Base-by-base conservation (phyloP, 2,797 vertebrate species). In the Periophthalmus magnuspinnatus region DNA sequence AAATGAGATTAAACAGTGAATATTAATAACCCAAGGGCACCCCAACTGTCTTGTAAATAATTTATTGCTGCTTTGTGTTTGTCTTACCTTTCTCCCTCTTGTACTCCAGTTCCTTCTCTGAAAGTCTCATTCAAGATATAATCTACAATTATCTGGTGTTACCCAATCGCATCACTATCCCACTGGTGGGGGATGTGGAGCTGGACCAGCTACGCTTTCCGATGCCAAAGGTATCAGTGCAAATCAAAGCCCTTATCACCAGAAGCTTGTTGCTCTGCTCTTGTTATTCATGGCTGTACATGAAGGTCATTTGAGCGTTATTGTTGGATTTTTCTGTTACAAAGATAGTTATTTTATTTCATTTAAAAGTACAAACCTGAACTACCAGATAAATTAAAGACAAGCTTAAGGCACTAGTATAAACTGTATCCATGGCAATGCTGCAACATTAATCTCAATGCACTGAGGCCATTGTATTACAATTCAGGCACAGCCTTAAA, bases 101-200 rank as follows among this genome's bases (percentile, higher is more conserved):
- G 52, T 74, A 68, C 41, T 8, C 71, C 92, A 99, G 98, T 48
- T 95, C 94, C 54, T 92, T 99, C 86, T 98, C 97, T 8, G 95
- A 98, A 79, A 96, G 94, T 61, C 94, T 99, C 80, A 98, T 99
- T 81, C 72, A 96, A 92, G 97, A 99, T 81, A 93, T 98, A 60
- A 98, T 99, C 90, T 95, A 94, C 82, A 97, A 94, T 89, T 95
- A 99, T 79, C 80, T 99, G 92, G 97, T 99, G 75, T 94, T 99
- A 81, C 98, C 98, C 69, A 99, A 99, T 48, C 93, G 97, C 45
- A 94, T 99, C 89, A 98, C 96, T 10, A 92, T 99, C 60, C 98
- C 98, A 33, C 94, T 99, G 74, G 95, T 99, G 60, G 95, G 95
- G 14, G 95, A 98, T 24, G 82, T 96, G 78, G 93, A 99, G 65